Percentiles rank a stretch among this genome's conserved stretches.
These are phyloP conservation scores for Hirtodrosophila cameraria DNA, from an alignment of 2,888 invertebrate species.

Conservation along the genomic window DNA sequence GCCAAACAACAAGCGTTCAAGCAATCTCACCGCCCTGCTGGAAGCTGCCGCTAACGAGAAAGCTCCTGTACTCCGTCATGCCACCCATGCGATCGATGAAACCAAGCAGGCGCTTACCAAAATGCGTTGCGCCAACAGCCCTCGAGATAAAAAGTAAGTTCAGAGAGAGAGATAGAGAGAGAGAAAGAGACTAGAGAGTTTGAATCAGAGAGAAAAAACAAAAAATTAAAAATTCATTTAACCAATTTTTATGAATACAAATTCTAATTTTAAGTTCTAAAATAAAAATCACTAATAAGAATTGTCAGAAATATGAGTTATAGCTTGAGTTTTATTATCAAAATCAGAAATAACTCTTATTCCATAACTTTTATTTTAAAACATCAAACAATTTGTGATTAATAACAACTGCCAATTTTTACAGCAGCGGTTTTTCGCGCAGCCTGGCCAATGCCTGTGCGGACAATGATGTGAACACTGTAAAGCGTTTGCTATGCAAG, in stretches of 20 bases:
- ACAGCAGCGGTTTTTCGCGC: constrained; percentile 85
- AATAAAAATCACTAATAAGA: no score
- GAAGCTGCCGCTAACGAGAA: constrained; percentile 90
- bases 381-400: no score
- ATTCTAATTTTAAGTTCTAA: no score
- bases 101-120: constrained; percentile 98
- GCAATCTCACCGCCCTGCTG: constrained; percentile 93
- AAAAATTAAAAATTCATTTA: no score
- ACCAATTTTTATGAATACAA: no score
- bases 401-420: constrained; percentile 15
- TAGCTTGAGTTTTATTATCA: no score
- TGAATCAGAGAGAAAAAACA: no score
- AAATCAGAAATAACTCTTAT: no score
- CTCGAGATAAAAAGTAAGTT: constrained; percentile 86
- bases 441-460: constrained; percentile 96
- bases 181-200: no score
- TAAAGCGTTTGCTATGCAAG: constrained; percentile 95
- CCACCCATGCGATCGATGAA: constrained; percentile 96
- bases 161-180: background rate
- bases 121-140: constrained; percentile 95
- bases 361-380: no score
- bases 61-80: constrained; percentile 84
- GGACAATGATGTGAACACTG: constrained; percentile 97
- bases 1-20: constrained; percentile 83
- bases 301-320: no score